Conservation (phyloP, 2,797 vertebrate genomes). For the Mastacembelus armatus region DNA sequence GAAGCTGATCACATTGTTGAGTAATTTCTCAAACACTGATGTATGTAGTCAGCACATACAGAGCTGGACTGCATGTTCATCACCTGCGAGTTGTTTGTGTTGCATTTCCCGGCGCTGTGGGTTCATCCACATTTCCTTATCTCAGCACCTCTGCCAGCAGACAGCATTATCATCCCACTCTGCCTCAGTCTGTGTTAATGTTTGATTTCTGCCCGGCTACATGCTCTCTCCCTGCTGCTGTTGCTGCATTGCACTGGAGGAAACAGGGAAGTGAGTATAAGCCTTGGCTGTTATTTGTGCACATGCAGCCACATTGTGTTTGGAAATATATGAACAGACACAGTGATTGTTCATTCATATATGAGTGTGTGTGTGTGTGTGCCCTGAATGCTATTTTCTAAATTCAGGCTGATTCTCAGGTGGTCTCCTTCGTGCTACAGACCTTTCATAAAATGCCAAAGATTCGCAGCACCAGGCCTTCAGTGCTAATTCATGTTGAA, state of each 20-base stretch:
- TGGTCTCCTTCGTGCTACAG: slow-evolving; percentile 58
- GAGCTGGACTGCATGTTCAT: slow-evolving; percentile 9
- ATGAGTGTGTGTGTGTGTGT: slow-evolving; percentile 4
- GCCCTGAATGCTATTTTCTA: slow-evolving; percentile 28
- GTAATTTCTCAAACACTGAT: slow-evolving; percentile 18
- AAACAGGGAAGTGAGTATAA: slow-evolving; percentile 3
- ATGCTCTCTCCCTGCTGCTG: background rate
- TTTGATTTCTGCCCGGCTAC: slow-evolving; percentile 33
- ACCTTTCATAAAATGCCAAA: slow-evolving; percentile 82
- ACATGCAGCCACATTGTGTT: slow-evolving; percentile 4
- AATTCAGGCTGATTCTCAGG: slow-evolving; percentile 45
- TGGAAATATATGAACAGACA: slow-evolving; percentile 10
- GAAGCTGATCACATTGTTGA: slow-evolving; percentile 8
- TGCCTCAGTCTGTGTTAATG: slow-evolving; percentile 23
- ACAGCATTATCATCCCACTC: slow-evolving; percentile 40
- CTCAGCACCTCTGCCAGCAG: slow-evolving; percentile 35
- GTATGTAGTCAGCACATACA: slow-evolving; percentile 7
- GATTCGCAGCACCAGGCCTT: slow-evolving; percentile 61
- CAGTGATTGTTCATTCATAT: slow-evolving; percentile 18
- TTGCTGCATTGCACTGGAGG: background rate
- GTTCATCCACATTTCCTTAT: slow-evolving; percentile 38
- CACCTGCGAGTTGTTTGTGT: slow-evolving; percentile 27
- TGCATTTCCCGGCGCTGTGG: slow-evolving; percentile 13
- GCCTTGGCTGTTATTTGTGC: slow-evolving; percentile 3
- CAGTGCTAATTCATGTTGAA: slow-evolving; percentile 72